phyloP scores from a whole-genome alignment of 2,797 vertebrate genomes.

The Manis javanica region DNA sequence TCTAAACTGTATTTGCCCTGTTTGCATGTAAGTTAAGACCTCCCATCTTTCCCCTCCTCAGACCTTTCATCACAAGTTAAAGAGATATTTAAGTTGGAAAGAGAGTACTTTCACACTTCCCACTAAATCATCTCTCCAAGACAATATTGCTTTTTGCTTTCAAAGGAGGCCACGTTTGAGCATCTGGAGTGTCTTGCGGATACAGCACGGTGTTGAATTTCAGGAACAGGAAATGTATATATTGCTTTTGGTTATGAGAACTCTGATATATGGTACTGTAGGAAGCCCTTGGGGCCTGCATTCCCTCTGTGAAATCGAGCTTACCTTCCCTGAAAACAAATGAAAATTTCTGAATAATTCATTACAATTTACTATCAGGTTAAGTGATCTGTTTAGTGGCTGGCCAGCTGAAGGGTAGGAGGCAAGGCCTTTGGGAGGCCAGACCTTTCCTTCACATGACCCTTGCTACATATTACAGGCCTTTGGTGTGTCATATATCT shows the following conservation, averaged over 20 bases:
- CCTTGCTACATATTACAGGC: background rate
- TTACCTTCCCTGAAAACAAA: constrained; percentile 66
- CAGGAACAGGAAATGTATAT: background rate
- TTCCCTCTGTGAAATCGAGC: background rate
- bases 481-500: background rate
- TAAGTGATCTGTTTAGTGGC: constrained; percentile 14
- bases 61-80: background rate
- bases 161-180: background rate
- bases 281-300: background rate
- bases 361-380: constrained; percentile 38
- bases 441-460: background rate
- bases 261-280: background rate
- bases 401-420: background rate
- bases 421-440: background rate
- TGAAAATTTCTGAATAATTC: constrained; percentile 67
- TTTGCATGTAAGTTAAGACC: background rate
- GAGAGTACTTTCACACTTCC: background rate
- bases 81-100: background rate
- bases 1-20: background rate
- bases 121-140: background rate
- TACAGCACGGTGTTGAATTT: background rate
- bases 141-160: background rate
- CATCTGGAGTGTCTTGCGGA: background rate
- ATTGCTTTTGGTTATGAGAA: constrained; percentile 26
- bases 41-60: background rate